Base-by-base conservation (phyloP, 2,113 vertebrate genomes). In the Promerops cafer region DNA sequence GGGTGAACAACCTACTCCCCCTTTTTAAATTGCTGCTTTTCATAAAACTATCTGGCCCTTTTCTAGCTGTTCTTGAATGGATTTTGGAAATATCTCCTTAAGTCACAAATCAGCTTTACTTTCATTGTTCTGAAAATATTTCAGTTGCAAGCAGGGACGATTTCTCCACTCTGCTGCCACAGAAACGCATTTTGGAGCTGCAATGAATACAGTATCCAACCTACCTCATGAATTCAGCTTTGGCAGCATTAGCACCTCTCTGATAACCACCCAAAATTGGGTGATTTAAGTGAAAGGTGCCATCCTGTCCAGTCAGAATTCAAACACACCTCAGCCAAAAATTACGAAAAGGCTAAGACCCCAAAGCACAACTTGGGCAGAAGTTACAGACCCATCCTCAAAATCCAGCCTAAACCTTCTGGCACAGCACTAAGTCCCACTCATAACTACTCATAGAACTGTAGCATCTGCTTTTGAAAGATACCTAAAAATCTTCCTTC, bases 141-240 rank as follows among this genome's bases (percentile, higher is more conserved):
- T 78, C 23, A 45, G 0, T 69, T 42, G 24, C 8, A 54, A 59
- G 59, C 54, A 42, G 31, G 18, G 20, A 13, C 0, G 5, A 65
- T 81, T 74, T 77, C 15, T 69, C 44, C 47, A 30, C 18, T 47
- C 13, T 88, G 49, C 44, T 72, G 40, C 13, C 44, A 52, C 1
- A n/a, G n/a, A n/a, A n/a, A n/a, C n/a, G n/a, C n/a, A 0, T 68
- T 69, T 28, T 7, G 26, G 24, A 28, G 15, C 59, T 92, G 28
- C 49, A 61, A 69, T 0, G 0, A 76, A 39, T 65, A 42, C 8
- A n/a, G 16, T 18, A 45, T 72, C 47, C 53, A 82, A n/a, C 10
- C 10, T 24, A 40, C 21, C 10, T 68, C 18, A 27, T 63, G 22
- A 63, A 56, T 35, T 66, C 56, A 75, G 4, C 33, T 54, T 79